A percentile compares a stretch with the other conserved stretches of the same genome.
Evolutionary conservation across 2,113 vertebrate genomes (phyloP).

Genomic region (Indicator indicator): DNA sequence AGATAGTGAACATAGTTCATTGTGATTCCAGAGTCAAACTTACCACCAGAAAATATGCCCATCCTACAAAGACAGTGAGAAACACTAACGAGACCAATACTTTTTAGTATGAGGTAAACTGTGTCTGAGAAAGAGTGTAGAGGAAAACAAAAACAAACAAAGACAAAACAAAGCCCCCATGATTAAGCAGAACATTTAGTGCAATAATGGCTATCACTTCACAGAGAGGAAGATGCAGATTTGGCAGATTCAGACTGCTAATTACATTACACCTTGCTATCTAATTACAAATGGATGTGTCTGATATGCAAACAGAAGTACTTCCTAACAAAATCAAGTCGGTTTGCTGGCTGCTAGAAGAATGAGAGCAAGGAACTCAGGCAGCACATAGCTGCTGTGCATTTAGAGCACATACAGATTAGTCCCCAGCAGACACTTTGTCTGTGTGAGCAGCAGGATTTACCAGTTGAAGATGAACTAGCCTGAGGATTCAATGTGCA

Average conservation of each 20-base stretch:
- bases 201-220: not conserved
- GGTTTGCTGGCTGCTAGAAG: not conserved
- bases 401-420: not conserved
- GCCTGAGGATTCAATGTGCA: not conserved
- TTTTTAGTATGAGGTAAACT: not conserved
- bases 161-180: not conserved
- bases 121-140: not conserved
- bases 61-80: not conserved
- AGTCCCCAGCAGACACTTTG: not conserved
- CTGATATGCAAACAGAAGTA: not conserved
- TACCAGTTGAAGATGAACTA: not conserved
- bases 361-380: fast-evolving
- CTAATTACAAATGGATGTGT: not conserved
- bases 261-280: not conserved
- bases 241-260: not conserved
- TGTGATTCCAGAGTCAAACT: not conserved
- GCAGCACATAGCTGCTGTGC: not conserved
- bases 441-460: not conserved
- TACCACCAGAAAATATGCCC: not conserved
- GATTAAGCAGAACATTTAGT: not conserved
- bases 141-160: fast-evolving
- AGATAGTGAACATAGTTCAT: not conserved
- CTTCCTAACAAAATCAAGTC: not conserved
- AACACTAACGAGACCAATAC: not conserved
- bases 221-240: not conserved